These are phyloP conservation scores for Sinodicranocentrus sp. DNA, from an alignment of 2,888 invertebrate genomes.

Conservation along the genomic window DNA sequence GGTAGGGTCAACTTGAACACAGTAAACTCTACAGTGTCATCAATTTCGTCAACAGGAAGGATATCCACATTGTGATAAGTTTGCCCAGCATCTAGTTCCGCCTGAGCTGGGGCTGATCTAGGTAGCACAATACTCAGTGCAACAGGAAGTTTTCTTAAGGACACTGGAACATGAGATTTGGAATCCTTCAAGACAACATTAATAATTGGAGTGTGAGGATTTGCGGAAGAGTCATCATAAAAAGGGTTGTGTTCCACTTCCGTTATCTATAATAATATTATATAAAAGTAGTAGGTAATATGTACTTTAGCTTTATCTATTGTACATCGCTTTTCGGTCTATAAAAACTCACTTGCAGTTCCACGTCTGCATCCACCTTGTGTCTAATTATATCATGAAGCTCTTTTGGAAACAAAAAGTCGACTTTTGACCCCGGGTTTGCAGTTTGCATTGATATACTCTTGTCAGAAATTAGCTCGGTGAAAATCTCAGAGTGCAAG, in stretches of 20 bases:
- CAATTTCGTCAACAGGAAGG: conserved; percentile 10
- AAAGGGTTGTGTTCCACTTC: conserved; percentile 47
- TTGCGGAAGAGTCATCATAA: conserved; percentile 59
- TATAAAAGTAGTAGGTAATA: too few species aligned
- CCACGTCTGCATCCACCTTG: conserved; percentile 8
- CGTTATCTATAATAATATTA: conserved; percentile 19
- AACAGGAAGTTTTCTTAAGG: conserved; percentile 8
- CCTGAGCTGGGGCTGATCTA: neutral
- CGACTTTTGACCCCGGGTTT: neutral
- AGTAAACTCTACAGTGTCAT: conserved; percentile 31
- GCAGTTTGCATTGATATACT: neutral
- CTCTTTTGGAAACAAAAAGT: conserved; percentile 4
- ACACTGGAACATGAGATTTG: conserved; percentile 30
- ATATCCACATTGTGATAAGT: conserved; percentile 6
- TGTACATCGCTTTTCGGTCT: too few species aligned
- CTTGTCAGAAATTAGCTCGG: neutral
- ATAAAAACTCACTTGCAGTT: conserved; percentile 29
- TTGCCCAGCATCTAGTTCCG: conserved; percentile 5
- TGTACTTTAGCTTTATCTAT: too few species aligned
- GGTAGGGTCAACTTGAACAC: conserved; percentile 41
- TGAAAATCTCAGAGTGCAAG: conserved; percentile 10
- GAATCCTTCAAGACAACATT: conserved; percentile 41
- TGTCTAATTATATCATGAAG: neutral
- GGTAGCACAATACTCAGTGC: conserved; percentile 58
- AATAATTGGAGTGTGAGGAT: conserved; percentile 37